Evolutionary conservation across 2,113 vertebrate genomes (phyloP), one percentile per base, ranked within the genome.

Genomic region (Phalacrocorax brasilianus): DNA sequence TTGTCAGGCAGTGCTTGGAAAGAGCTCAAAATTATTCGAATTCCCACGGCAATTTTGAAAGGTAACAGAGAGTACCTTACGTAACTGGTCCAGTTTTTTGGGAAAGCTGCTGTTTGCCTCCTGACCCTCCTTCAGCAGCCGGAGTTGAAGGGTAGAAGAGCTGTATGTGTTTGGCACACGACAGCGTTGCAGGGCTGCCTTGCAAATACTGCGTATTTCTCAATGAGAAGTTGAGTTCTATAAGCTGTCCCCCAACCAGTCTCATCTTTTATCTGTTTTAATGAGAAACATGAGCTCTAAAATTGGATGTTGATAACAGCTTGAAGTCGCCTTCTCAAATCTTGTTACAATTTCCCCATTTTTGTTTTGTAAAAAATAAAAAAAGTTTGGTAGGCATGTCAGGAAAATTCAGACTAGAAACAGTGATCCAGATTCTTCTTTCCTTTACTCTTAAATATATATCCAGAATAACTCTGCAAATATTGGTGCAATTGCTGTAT

Each of bases 141-240:
- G 45, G 75, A 80, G 72, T n/a, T 74, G 88, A 68, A 87, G 85
- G 86, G 73, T 49, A 26, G 61, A 67, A 47, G 70, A 66, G 56
- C 45, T 45, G 4, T 2, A 3, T 9, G 58, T 44, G 42, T 33
- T 70, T 17, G 27, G n/a, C 49, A 11, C 30, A 5, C 26, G 19
- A 15, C 26, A 30, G 82, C 27, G 0, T 15, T 30, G 80, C 71
- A 26, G 18, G 30, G 44, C 33, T 79, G 47, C 58, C 10, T 40
- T 59, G 32, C 49, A 45, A 40, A 30, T 38, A 3, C 42, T 14
- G 14, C 0, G 0, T 55, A 4, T 27, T 63, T 38, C 44, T 58
- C 30, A 30, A 47, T 72, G 66, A 76, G 45, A 16, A 62, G 42
- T 27, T 16, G 42, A 66, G 40, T n/a, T 78, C 56, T 33, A 2